Conservation (phyloP, 1,140 invertebrate genomes). For the Megalopta genalis region DNA sequence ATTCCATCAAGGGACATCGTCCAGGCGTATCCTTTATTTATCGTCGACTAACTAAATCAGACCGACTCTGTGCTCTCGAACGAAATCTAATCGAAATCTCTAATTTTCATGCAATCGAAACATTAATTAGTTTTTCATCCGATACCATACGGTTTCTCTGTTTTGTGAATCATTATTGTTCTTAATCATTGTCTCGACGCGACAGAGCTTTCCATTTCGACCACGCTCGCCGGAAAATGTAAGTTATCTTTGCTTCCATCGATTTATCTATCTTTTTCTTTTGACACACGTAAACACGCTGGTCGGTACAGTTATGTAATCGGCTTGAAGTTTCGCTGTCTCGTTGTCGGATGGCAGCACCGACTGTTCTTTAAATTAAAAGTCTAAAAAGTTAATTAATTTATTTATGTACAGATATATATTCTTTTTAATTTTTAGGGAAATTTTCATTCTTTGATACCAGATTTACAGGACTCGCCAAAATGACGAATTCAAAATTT, state of each 20-base stretch:
- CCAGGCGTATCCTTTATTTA: conserved; percentile 70
- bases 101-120: not conserved
- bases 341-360: conserved; percentile 27
- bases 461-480: too few species aligned
- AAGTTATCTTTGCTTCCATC: conserved; percentile 45
- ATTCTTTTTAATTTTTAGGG: too few species aligned
- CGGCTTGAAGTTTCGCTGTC: not conserved
- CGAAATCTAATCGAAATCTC: not conserved
- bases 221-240: conserved; percentile 53
- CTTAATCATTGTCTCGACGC: conserved; percentile 37
- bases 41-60: not conserved
- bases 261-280: not conserved
- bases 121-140: accelerated
- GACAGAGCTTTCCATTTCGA: conserved; percentile 59
- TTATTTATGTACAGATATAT: too few species aligned
- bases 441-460: too few species aligned
- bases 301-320: not conserved
- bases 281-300: not conserved
- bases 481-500: too few species aligned
- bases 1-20: conserved; percentile 18
- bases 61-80: not conserved
- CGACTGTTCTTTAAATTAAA: not conserved
- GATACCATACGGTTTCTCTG: not conserved
- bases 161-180: conserved; percentile 38
- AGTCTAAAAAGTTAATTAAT: too few species aligned